These are phyloP conservation scores for Anhinga anhinga DNA, from an alignment of 2,113 vertebrate genomes.

Conservation along the genomic window DNA sequence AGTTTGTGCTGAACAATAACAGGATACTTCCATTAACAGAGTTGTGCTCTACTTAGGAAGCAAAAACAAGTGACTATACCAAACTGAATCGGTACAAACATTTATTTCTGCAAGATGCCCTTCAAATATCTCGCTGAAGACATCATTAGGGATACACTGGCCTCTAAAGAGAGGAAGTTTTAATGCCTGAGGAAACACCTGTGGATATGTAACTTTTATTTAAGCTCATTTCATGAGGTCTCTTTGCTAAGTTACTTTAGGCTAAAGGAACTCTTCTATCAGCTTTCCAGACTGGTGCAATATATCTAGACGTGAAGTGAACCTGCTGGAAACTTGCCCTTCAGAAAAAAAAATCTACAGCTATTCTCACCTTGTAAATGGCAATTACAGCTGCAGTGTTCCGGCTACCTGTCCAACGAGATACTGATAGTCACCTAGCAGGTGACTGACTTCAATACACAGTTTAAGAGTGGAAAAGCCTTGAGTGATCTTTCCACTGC, in stretches of 20 bases:
- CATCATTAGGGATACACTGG: neutral
- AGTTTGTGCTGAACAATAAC: constrained; percentile 51
- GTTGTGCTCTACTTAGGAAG: constrained; percentile 9
- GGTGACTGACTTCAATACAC: neutral
- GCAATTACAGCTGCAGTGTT: neutral
- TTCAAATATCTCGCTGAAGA: neutral
- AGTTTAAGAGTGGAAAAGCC: neutral
- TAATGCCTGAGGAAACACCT: constrained; percentile 33
- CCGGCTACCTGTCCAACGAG: neutral
- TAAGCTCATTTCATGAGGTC: neutral
- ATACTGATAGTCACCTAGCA: neutral
- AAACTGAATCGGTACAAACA: neutral
- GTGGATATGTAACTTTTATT: neutral
- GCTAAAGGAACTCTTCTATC: neutral
- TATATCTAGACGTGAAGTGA: neutral
- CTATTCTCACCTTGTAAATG: neutral
- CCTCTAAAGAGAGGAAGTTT: neutral
- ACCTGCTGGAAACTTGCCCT: neutral
- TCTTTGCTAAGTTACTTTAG: neutral
- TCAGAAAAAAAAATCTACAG: neutral
- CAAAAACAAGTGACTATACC: neutral
- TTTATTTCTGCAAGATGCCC: neutral
- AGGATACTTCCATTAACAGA: constrained; percentile 56
- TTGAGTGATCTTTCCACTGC: neutral
- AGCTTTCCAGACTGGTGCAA: neutral